Percentiles rank a stretch among this genome's conserved stretches.
Evolutionary conservation across 1,140 invertebrate genomes (phyloP).

Genomic region (Aricia agestis): DNA sequence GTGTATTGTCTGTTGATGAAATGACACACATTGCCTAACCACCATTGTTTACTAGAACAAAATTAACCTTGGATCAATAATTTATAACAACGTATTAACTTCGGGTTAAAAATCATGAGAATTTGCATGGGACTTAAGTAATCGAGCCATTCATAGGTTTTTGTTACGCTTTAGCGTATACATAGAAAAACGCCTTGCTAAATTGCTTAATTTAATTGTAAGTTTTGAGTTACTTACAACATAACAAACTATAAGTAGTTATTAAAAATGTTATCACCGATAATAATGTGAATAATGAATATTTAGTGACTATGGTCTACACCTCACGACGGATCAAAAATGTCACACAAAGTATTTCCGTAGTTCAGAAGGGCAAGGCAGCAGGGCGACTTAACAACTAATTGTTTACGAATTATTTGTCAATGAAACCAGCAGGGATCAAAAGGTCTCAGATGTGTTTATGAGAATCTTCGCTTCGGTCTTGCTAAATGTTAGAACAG

Average conservation of each 20-base stretch:
- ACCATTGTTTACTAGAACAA: constrained; percentile 41
- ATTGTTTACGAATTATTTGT: neutral
- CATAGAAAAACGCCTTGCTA: no score
- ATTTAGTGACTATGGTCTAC: no score
- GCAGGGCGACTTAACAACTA: neutral
- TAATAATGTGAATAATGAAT: no score
- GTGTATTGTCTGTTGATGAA: constrained; percentile 55
- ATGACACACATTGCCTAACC: constrained; percentile 52
- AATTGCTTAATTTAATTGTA: no score
- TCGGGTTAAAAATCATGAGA: constrained; percentile 10
- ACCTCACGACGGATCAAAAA: no score
- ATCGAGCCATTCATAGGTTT: neutral
- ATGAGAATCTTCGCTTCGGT: constrained; percentile 4
- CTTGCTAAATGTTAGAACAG: constrained; percentile 21
- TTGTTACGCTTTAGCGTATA: neutral
- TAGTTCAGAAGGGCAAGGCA: no score
- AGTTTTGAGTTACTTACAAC: no score
- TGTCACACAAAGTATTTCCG: no score
- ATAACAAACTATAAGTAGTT: no score
- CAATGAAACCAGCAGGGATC: neutral
- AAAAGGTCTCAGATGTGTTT: neutral
- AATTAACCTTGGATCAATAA: constrained; percentile 48
- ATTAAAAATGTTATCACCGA: no score
- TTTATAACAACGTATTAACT: constrained; percentile 28
- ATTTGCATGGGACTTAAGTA: neutral